phyloP scores from a whole-genome alignment of 2,797 vertebrate genomes.

The Psittacula echo region DNA sequence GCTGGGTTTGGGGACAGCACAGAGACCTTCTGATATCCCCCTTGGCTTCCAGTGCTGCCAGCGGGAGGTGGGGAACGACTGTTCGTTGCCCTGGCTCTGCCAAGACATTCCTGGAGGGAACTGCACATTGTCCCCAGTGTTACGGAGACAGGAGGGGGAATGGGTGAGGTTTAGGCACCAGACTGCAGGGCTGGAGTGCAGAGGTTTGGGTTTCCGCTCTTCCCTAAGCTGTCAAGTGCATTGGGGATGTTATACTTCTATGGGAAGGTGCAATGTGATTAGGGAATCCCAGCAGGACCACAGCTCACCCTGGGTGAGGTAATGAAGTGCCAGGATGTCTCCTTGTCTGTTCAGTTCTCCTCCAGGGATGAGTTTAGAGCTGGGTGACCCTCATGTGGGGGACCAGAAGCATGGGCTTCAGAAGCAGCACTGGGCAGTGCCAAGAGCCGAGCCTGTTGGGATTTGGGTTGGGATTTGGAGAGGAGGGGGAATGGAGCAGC shows the following conservation, averaged over 20 bases:
- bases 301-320: background rate
- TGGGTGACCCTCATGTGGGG: too few species aligned
- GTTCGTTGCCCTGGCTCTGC: background rate
- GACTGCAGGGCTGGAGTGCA: background rate
- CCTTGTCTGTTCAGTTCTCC: background rate
- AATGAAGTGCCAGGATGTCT: background rate
- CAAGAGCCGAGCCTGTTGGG: background rate
- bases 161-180: background rate
- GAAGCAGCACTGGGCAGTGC: background rate
- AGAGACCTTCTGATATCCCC: background rate
- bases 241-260: background rate
- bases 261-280: background rate
- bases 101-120: background rate
- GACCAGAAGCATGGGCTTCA: background rate
- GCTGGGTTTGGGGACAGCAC: background rate
- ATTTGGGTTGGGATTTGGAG: background rate
- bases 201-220: background rate
- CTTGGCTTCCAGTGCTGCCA: background rate
- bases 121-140: rapidly evolving
- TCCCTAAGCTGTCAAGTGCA: background rate
- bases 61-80: background rate
- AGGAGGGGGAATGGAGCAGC: background rate
- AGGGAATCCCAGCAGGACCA: background rate
- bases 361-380: background rate
- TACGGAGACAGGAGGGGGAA: background rate